A percentile compares a stretch with the other conserved stretches of the same genome.
These are phyloP conservation scores for Drosophila lacteicornis DNA, from an alignment of 1,140 invertebrate genomes.

Conservation along the genomic window DNA sequence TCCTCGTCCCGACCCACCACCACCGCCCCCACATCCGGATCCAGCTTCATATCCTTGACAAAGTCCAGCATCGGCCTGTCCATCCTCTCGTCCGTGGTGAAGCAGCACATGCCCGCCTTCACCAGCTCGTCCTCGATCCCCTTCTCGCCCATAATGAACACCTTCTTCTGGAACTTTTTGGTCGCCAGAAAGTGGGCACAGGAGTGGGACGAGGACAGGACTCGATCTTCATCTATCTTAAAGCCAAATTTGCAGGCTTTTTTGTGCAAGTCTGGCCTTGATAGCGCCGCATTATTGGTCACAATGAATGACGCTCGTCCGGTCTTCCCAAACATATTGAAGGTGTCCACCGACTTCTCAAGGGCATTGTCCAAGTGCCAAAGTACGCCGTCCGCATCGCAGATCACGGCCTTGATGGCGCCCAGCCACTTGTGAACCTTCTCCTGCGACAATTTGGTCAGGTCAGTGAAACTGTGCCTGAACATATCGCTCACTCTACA, in stretches of 20 bases:
- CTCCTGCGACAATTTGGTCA: slow-evolving; percentile 50
- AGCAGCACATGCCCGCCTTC: slow-evolving; percentile 12
- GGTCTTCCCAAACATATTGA: slow-evolving; percentile 24
- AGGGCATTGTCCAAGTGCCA: slow-evolving; percentile 47
- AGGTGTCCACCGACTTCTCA: slow-evolving; percentile 38
- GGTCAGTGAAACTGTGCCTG: slow-evolving; percentile 47
- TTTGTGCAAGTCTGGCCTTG: not conserved
- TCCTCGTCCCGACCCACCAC: slow-evolving; percentile 56
- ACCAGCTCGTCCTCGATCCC: slow-evolving; percentile 42
- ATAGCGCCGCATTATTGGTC: slow-evolving; percentile 43
- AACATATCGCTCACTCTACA: slow-evolving; percentile 49
- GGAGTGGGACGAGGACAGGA: slow-evolving; percentile 26
- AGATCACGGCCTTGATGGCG: slow-evolving; percentile 52
- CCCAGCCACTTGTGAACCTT: slow-evolving; percentile 54
- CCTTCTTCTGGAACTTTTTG: slow-evolving; percentile 56
- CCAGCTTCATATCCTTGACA: slow-evolving; percentile 24
- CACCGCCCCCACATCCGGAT: slow-evolving; percentile 61
- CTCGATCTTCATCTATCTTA: not conserved
- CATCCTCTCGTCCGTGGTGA: not conserved
- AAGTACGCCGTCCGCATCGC: slow-evolving; percentile 65
- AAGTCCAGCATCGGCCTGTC: slow-evolving; percentile 24
- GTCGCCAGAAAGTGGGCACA: slow-evolving; percentile 38
- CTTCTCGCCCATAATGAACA: slow-evolving; percentile 49
- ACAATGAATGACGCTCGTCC: slow-evolving; percentile 40
- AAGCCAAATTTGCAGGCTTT: slow-evolving; percentile 43